Percentiles rank a stretch among this genome's conserved stretches.
These are phyloP conservation scores for Macrosoma leucophasiata DNA, from an alignment of 2,888 invertebrate genomes.

Conservation along the genomic window DNA sequence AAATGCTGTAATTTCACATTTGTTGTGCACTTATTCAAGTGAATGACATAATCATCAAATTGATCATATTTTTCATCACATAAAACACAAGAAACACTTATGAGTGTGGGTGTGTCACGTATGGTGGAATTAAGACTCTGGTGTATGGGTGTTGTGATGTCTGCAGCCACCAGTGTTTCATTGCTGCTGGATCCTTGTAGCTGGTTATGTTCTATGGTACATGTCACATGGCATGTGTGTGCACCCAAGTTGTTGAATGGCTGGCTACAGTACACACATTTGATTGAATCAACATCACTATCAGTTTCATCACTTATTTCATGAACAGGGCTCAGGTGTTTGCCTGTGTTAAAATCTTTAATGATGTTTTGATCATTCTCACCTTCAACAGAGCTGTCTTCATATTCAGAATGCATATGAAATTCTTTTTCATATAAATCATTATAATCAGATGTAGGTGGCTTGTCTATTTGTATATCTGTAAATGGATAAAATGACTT, in stretches of 20 bases:
- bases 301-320: conserved; percentile 67
- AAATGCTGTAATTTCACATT: conserved; percentile 66
- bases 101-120: conserved; percentile 25
- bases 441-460: conserved; percentile 47
- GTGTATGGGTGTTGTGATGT: conserved; percentile 32
- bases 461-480: conserved; percentile 50
- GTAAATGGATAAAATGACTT: conserved; percentile 15
- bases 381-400: conserved; percentile 46
- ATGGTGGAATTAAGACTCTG: conserved; percentile 29
- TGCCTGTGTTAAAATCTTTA: conserved; percentile 41
- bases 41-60: conserved; percentile 56
- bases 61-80: conserved; percentile 60
- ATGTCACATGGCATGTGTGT: conserved; percentile 58
- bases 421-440: conserved; percentile 58
- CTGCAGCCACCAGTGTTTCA: conserved; percentile 62
- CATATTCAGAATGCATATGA: conserved; percentile 51
- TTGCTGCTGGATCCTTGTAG: conserved; percentile 57
- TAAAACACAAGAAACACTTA: conserved; percentile 58
- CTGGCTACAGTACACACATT: conserved; percentile 63
- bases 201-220: conserved; percentile 59
- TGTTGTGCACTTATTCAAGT: conserved; percentile 61
- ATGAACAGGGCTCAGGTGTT: conserved; percentile 30
- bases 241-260: conserved; percentile 53
- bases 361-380: conserved; percentile 57
- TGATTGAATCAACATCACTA: conserved; percentile 65